Evolutionary conservation across 2,797 vertebrate genomes (phyloP).

Genomic region (Catamblyrhynchus diadema): DNA sequence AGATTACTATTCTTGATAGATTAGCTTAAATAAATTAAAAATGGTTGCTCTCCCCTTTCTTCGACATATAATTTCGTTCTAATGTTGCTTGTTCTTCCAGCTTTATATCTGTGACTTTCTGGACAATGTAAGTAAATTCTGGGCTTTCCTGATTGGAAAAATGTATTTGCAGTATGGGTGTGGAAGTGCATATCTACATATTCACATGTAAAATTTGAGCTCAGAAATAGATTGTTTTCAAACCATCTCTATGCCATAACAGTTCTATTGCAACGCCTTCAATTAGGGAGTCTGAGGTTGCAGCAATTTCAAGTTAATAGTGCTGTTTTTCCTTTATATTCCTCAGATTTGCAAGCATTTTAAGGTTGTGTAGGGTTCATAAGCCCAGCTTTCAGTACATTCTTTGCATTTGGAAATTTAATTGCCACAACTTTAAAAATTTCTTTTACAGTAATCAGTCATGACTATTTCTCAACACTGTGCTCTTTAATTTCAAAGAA

Average conservation of each 20-base stretch:
- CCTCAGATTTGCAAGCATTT: neutral
- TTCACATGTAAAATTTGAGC: neutral
- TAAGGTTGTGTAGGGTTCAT: neutral
- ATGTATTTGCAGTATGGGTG: neutral
- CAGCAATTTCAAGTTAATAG: neutral
- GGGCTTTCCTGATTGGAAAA: neutral
- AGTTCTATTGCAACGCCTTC: too few relatives aligned
- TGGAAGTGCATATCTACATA: neutral
- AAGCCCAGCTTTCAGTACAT: neutral
- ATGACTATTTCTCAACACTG: neutral
- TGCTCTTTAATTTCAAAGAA: neutral
- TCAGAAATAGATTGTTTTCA: neutral
- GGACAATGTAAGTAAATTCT: neutral
- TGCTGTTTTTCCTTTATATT: neutral
- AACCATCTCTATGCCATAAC: neutral
- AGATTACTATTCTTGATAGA: neutral
- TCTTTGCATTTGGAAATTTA: constrained; percentile 1
- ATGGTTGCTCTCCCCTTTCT: fast-evolving
- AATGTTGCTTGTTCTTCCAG: neutral
- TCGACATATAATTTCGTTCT: neutral
- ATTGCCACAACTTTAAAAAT: neutral
- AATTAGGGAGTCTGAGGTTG: neutral
- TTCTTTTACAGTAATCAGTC: neutral
- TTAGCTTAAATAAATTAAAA: neutral
- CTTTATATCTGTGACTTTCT: neutral